A percentile compares a stretch with the other conserved stretches of the same genome.
phyloP scores from a whole-genome alignment of 1,140 invertebrate species.

The Pissodes strobi region DNA sequence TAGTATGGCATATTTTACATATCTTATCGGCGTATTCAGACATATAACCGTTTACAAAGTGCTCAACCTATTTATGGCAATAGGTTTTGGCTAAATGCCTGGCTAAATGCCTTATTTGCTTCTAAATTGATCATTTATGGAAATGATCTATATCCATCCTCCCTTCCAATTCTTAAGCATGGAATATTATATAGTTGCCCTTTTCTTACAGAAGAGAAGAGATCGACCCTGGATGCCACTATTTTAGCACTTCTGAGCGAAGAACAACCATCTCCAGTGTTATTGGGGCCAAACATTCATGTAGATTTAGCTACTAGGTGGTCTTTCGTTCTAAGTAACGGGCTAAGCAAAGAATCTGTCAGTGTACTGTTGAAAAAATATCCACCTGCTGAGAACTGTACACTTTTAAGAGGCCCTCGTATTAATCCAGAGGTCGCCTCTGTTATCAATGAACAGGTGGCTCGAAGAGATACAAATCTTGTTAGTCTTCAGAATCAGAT shows the following conservation, averaged over 20 bases:
- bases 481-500: conserved; percentile 2
- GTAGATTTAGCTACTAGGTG: conserved; percentile 8
- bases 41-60: too few relatives aligned
- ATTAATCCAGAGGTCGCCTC: conserved; percentile 3
- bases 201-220: too few relatives aligned
- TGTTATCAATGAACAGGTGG: not conserved
- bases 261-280: not conserved
- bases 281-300: conserved; percentile 5
- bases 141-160: too few relatives aligned
- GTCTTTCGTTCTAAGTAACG: conserved; percentile 2
- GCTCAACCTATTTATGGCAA: too few relatives aligned
- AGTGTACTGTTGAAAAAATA: not conserved
- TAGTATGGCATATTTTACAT: too few relatives aligned
- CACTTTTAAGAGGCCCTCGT: not conserved
- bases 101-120: too few relatives aligned
- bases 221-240: not conserved
- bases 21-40: too few relatives aligned
- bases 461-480: conserved; percentile 2
- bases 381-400: conserved; percentile 12
- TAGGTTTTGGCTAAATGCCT: too few relatives aligned
- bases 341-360: not conserved
- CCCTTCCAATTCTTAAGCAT: too few relatives aligned
- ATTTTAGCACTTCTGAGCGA: conserved; percentile 11
- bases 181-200: too few relatives aligned
- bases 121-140: too few relatives aligned